Conservation (phyloP, 2,888 invertebrate genomes). For the Dascillus cervinus region DNA sequence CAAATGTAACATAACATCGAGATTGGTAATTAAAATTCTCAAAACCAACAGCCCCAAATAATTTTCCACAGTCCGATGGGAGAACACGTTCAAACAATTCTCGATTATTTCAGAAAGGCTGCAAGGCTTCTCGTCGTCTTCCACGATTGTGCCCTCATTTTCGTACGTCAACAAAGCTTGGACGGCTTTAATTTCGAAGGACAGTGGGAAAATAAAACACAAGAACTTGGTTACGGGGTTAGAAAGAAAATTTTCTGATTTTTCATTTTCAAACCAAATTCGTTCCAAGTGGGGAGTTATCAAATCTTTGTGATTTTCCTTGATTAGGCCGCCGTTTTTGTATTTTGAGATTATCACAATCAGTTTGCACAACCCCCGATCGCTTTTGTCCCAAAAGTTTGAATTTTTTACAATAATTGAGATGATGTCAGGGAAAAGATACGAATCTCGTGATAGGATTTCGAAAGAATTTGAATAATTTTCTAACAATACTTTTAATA, state of each 20-base stretch:
- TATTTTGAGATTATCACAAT: conserved; percentile 5
- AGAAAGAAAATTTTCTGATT: no score
- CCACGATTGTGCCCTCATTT: conserved; percentile 9
- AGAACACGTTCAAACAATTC: conserved; percentile 12
- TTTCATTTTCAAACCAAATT: not conserved
- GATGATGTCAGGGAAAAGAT: no score
- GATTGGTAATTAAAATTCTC: conserved; percentile 19
- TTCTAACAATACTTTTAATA: no score
- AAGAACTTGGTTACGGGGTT: conserved; percentile 6
- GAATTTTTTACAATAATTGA: no score
- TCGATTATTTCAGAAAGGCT: conserved; percentile 19
- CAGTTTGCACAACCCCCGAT: no score
- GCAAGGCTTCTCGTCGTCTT: conserved; percentile 9
- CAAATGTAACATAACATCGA: conserved; percentile 20
- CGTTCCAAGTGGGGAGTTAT: conserved; percentile 7
- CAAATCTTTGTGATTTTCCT: conserved; percentile 2
- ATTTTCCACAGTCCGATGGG: conserved; percentile 10
- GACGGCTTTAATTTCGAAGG: conserved; percentile 8
- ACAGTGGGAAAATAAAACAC: conserved; percentile 9
- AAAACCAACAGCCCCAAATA: conserved; percentile 18
- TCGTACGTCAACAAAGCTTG: conserved; percentile 12
- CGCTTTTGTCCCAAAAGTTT: no score
- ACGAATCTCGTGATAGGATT: no score
- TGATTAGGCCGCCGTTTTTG: conserved; percentile 3
- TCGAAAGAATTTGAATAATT: no score